These are phyloP conservation scores for Battus philenor DNA, from an alignment of 1,140 invertebrate genomes.

Conservation along the genomic window DNA sequence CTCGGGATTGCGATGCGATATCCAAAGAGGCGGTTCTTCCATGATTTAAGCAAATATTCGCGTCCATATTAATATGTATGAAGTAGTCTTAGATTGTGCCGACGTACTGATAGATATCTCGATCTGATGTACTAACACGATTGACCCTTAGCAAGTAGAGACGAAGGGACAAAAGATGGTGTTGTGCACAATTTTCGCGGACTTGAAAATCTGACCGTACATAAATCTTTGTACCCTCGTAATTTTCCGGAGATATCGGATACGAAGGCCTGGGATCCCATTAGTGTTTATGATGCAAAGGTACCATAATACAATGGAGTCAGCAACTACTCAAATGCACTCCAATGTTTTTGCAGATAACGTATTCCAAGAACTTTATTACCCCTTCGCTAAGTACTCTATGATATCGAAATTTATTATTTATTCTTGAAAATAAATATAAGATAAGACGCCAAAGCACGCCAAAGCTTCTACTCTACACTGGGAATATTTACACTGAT, in stretches of 20 bases:
- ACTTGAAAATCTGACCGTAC: conserved; percentile 19
- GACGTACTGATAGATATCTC: too few species aligned
- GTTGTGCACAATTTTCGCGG: conserved; percentile 33
- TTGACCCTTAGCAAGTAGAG: conserved; percentile 49
- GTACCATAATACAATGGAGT: conserved; percentile 22
- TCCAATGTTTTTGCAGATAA: conserved; percentile 5
- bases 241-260: conserved; percentile 31
- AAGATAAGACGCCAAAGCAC: not conserved
- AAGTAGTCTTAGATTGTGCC: too few species aligned
- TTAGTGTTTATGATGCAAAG: conserved; percentile 30
- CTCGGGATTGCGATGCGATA: too few species aligned
- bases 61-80: conserved; percentile 64
- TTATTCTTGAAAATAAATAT: conserved; percentile 5
- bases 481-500: too few species aligned
- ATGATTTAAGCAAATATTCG: too few species aligned
- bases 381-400: not conserved
- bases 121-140: conserved; percentile 37
- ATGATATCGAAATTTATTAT: conserved; percentile 6
- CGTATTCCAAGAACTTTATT: conserved; percentile 3
- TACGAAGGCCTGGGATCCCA: conserved; percentile 28
- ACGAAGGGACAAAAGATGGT: conserved; percentile 36
- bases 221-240: conserved; percentile 44
- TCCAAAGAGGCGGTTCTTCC: too few species aligned
- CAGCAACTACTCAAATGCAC: not conserved
- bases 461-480: conserved; percentile 1